Evolutionary conservation across 2,113 vertebrate species (phyloP), one percentile per base, ranked within the genome.

Genomic region (Campylomormyrus tamandua): DNA sequence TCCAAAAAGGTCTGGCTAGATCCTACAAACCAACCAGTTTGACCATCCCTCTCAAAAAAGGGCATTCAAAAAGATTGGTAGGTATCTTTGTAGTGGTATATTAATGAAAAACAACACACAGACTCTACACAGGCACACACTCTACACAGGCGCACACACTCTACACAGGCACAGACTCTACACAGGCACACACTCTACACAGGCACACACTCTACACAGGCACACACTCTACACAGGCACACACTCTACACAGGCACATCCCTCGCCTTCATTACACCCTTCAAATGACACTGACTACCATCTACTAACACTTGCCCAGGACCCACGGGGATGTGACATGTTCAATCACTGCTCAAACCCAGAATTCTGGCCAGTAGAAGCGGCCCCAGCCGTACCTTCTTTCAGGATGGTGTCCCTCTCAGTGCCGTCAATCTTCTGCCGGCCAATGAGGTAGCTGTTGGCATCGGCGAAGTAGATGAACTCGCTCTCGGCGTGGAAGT

Each of bases 401-500:
- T 98, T 99, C 31, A 99, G 95, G 90, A 99, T 98, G 91, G 96
- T 97, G 92, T 99, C 98, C 24, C 98, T 93, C 91, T 97, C 98
- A 0, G 96, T 98, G 92, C 98, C 98, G 0, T 99, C 98, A 0
- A 99, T 97, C 94, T 99, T 99, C 95, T 99, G 98, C 27, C 98
- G 95, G 50, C 98, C 98, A 0, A 99, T 99, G 91, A 98, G 96
- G 95, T 98, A 99, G 91, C 97, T 99, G 92, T 97, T 98, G 93
- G 98, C 98, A 92, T 99, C 98, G 0, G 98, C 98, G 0, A 99
- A 99, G 94, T 99, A 99, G 94, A 99, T 98, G 94, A 97, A 99
- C 90, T 98, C 97, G 0, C 96, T 98, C 92, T 98, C 97, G 0
- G 98, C 97, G 0, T 99, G 98, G 94, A 98, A 99, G 93, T 99